Base-by-base conservation (phyloP, 2,113 vertebrate species). In the Cricetomys ansorgei region DNA sequence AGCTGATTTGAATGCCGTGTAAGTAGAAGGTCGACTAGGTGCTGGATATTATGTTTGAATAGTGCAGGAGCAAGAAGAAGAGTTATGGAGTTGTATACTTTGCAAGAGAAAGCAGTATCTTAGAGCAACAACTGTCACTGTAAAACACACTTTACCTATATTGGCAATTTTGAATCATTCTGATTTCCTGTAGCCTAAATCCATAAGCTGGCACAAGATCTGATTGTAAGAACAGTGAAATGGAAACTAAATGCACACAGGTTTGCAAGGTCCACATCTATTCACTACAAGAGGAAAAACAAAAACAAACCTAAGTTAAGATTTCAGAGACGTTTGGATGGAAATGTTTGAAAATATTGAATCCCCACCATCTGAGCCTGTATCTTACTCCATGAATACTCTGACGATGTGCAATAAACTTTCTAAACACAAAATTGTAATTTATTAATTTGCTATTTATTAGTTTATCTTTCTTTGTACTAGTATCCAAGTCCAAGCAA, bases 51-150 rank as follows among this genome's bases (percentile, higher is more conserved):
- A 13, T 91, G 40, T 65, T 88, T 90, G 67, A 57, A 70, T 64
- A 77, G n/a, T 31, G 57, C 76, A 43, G 8, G 65, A 50, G 55
- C 16, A 83, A 16, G 67, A 75, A 5, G 77, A 79, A 91, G 34
- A 11, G 43, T 85, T 62, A n/a, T 53, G 40, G 62, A 84, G 89
- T 34, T 93, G 27, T 57, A 50, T 11, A 25, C 31, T 40, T 81
- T 96, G 16, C 48, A 88, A 72, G 75, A 86, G 21, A 92, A 95
- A 92, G 85, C 48, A 21, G 69, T 64, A 15, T 40, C 73, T 92
- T 53, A 57, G 59, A 67, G 29, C n/a, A 93, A 55, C 17, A n/a
- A 77, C 0, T 88, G 4, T 73, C 81, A 70, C 21, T 40, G 43
- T 55, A 81, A 84, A 48, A 37, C 67, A 57, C n/a, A n/a, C 59